These are phyloP conservation scores for Mormyrus lacerda DNA, from an alignment of 2,113 vertebrate genomes.

Conservation along the genomic window DNA sequence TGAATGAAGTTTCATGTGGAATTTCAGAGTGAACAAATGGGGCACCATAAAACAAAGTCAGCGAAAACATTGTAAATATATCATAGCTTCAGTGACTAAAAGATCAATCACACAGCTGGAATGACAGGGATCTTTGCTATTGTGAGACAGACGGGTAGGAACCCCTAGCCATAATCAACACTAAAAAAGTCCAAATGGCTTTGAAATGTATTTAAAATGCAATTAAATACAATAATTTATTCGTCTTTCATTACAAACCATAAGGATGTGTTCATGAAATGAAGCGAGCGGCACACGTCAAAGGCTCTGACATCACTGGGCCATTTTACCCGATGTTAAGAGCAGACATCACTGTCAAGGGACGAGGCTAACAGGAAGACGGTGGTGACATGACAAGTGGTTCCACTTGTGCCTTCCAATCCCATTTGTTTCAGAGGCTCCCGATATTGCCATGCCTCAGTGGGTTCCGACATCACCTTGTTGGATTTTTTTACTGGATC, in stretches of 20 bases:
- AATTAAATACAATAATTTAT: slow-evolving; percentile 5
- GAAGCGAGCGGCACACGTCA: background rate
- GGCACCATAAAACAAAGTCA: background rate
- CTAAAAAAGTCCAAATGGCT: background rate
- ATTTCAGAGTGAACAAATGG: background rate
- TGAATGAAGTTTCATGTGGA: background rate
- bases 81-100: background rate
- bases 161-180: background rate
- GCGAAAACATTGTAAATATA: background rate
- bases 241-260: background rate
- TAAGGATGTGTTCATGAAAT: background rate
- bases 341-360: background rate
- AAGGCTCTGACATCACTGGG: background rate
- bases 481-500: background rate
- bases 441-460: background rate
- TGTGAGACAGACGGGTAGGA: background rate
- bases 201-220: background rate
- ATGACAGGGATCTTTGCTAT: background rate
- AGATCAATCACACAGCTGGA: background rate
- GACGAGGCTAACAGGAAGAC: background rate
- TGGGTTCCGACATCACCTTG: background rate
- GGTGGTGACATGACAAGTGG: background rate
- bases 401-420: background rate
- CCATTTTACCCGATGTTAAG: background rate
- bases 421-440: slow-evolving; percentile 1